These are phyloP conservation scores for Maniola hyperantus DNA, from an alignment of 2,888 invertebrate species.

Conservation along the genomic window DNA sequence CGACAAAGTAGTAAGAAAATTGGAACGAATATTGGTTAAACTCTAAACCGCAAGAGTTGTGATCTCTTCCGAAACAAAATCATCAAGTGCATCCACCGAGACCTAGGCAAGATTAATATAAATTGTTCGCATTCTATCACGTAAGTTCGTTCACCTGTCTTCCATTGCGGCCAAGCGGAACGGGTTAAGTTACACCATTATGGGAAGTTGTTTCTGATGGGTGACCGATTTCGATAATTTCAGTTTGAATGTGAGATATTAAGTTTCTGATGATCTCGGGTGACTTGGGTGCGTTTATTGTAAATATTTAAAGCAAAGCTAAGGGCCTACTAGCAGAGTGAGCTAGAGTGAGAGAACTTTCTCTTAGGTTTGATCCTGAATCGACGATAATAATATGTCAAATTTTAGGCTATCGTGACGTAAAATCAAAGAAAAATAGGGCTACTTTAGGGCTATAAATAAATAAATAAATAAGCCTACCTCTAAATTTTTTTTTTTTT, in stretches of 20 bases:
- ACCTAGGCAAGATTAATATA: conserved; percentile 27
- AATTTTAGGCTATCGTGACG: too few species aligned
- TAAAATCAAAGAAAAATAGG: too few species aligned
- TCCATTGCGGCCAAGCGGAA: conserved; percentile 29
- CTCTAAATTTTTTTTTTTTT: too few species aligned
- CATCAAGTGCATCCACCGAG: conserved; percentile 26
- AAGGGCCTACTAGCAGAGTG: too few species aligned
- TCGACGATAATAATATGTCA: too few species aligned
- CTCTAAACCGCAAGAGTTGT: conserved; percentile 29
- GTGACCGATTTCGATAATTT: conserved; percentile 22
- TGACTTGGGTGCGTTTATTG: background rate
- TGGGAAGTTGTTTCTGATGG: conserved; percentile 30
- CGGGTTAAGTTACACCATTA: conserved; percentile 30
- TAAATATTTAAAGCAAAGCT: background rate
- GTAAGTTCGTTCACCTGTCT: conserved; percentile 33
- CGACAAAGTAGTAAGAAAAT: background rate
- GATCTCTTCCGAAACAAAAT: conserved; percentile 29
- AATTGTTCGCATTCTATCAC: conserved; percentile 34
- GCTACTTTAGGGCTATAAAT: too few species aligned
- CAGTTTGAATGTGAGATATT: background rate
- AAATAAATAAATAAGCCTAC: too few species aligned
- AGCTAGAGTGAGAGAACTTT: too few species aligned
- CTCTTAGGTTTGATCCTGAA: too few species aligned
- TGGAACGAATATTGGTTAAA: conserved; percentile 1
- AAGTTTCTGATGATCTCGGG: background rate